Evolutionary conservation across 2,888 invertebrate species (phyloP).

Genomic region (Eilema griseolum): DNA sequence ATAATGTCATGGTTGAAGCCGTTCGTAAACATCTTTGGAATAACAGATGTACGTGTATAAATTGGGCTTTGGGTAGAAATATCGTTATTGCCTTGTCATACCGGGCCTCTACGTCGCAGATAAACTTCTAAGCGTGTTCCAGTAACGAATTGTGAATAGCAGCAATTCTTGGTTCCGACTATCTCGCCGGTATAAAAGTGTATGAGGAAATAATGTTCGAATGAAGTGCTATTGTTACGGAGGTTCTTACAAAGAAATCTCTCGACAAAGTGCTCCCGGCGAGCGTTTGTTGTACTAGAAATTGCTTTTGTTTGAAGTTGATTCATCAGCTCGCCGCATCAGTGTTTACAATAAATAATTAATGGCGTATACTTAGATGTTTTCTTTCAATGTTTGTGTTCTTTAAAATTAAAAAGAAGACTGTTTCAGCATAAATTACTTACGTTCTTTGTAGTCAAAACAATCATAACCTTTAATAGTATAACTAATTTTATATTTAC

Average conservation of each 20-base stretch:
- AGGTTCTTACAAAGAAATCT: slow-evolving; percentile 62
- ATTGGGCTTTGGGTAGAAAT: slow-evolving; percentile 42
- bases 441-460: background rate
- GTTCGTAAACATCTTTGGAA: slow-evolving; percentile 28
- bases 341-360: slow-evolving; percentile 37
- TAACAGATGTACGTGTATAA: slow-evolving; percentile 44
- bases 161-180: slow-evolving; percentile 63
- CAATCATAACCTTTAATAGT: no score
- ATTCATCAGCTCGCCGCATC: slow-evolving; percentile 40
- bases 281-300: slow-evolving; percentile 59
- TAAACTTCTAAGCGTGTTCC: slow-evolving; percentile 52
- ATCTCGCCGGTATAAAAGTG: slow-evolving; percentile 62
- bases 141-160: slow-evolving; percentile 68
- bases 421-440: background rate
- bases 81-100: slow-evolving; percentile 40
- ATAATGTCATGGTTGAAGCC: slow-evolving; percentile 12
- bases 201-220: slow-evolving; percentile 72
- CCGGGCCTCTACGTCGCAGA: slow-evolving; percentile 33
- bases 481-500: no score
- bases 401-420: background rate
- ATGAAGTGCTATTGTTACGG: slow-evolving; percentile 71
- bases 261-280: slow-evolving; percentile 59
- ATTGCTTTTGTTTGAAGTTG: slow-evolving; percentile 60
- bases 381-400: slow-evolving; percentile 3
- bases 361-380: slow-evolving; percentile 11